Conservation (phyloP, 2,113 vertebrate species). For the Passer montanus region DNA sequence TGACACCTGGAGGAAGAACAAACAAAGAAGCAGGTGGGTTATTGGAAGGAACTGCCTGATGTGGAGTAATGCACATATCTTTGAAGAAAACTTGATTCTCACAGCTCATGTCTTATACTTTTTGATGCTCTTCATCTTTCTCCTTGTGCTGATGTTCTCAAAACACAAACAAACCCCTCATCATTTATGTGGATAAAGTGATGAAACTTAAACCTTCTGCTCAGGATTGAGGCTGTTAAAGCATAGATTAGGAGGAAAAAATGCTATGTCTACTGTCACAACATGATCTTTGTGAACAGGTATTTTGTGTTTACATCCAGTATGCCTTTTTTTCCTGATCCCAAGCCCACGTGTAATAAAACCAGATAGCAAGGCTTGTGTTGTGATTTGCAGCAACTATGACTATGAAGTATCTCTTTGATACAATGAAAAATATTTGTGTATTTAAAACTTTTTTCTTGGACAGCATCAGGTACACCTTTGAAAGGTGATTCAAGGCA, state of each 20-base stretch:
- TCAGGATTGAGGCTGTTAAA: background rate
- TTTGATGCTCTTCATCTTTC: background rate
- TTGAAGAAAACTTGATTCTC: background rate
- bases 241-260: background rate
- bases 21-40: background rate
- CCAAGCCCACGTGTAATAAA: background rate
- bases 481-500: background rate
- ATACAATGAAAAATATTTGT: background rate
- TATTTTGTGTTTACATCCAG: background rate
- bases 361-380: background rate
- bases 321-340: background rate
- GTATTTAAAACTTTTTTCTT: background rate
- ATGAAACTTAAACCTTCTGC: background rate
- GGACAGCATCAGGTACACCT: background rate
- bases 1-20: conserved; percentile 81
- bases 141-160: background rate
- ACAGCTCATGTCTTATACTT: background rate
- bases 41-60: background rate
- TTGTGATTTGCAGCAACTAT: background rate
- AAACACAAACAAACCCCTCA: background rate
- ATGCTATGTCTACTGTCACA: background rate
- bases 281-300: background rate
- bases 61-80: background rate
- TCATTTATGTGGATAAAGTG: background rate
- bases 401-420: background rate